These are phyloP conservation scores for Eupeodes corollae DNA, from an alignment of 1,140 invertebrate genomes.

Conservation along the genomic window DNA sequence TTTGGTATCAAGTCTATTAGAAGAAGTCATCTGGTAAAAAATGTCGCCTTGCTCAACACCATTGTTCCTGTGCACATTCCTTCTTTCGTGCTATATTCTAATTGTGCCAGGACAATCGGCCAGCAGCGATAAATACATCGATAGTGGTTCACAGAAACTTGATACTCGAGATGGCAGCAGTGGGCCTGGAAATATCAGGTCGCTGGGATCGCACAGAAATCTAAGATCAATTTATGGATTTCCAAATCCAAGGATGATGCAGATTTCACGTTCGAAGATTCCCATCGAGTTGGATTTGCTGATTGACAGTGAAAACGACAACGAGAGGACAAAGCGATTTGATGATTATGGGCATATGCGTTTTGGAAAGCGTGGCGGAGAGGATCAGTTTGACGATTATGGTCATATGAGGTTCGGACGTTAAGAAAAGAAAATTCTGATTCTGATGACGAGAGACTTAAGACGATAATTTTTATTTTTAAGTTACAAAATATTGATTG, in stretches of 20 bases:
- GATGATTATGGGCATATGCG: constrained; percentile 54
- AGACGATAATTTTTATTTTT: no score
- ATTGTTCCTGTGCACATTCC: no score
- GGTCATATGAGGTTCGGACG: constrained; percentile 53
- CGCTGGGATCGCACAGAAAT: constrained; percentile 6
- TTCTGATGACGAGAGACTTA: no score
- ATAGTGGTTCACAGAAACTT: no score
- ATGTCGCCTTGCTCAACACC: no score
- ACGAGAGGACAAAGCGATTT: constrained; percentile 42
- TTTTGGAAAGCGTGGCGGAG: constrained; percentile 44
- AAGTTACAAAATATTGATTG: neutral
- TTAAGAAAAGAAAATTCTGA: constrained; percentile 1
- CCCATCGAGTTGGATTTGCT: constrained; percentile 30
- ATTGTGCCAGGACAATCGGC: no score
- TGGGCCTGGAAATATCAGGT: no score
- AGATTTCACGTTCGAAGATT: constrained; percentile 16
- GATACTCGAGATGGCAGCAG: no score
- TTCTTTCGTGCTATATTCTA: no score
- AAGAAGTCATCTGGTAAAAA: no score
- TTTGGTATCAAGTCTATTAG: no score
- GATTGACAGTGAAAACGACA: constrained; percentile 43
- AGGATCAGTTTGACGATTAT: constrained; percentile 47
- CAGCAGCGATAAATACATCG: no score
- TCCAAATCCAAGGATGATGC: constrained; percentile 5
- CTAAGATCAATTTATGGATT: constrained; percentile 9